Evolutionary conservation across 2,797 vertebrate genomes (phyloP).

Genomic region (Scomberomorus guttatus): DNA sequence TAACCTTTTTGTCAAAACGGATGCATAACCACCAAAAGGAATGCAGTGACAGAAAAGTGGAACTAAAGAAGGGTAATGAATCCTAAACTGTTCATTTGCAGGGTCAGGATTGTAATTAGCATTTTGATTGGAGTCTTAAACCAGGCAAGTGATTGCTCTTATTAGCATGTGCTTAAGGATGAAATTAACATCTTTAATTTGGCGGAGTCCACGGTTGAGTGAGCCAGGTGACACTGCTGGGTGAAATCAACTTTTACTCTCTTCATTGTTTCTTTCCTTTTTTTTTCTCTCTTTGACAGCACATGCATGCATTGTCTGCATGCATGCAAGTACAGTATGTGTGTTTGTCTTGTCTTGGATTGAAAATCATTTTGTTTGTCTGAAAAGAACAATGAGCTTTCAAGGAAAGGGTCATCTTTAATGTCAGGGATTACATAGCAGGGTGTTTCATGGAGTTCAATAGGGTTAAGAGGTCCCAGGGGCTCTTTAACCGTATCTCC

Average conservation of each 20-base stretch:
- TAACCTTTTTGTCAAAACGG: background rate
- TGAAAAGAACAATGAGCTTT: conserved; percentile 10
- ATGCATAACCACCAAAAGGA: background rate
- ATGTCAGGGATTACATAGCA: conserved; percentile 32
- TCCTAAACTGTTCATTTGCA: conserved; percentile 35
- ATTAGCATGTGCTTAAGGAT: conserved; percentile 55
- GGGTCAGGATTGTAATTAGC: conserved; percentile 52
- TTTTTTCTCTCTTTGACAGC: background rate
- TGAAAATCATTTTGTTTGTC: background rate
- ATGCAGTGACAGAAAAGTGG: conserved; percentile 2
- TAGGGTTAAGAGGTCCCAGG: background rate
- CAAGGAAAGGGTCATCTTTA: conserved; percentile 1
- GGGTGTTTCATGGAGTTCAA: background rate
- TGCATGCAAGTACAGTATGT: too few relatives aligned
- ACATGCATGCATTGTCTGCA: too few relatives aligned
- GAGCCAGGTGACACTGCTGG: conserved; percentile 39
- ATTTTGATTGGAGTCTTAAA: conserved; percentile 71
- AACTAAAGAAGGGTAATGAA: conserved; percentile 36
- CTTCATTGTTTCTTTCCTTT: conserved; percentile 1
- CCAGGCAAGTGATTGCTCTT: conserved; percentile 61
- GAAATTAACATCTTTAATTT: conserved; percentile 71
- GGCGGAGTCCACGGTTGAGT: conserved; percentile 28
- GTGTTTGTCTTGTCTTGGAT: background rate
- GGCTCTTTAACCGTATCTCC: conserved; percentile 11
- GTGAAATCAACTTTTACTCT: conserved; percentile 18